Conservation (phyloP, 2,113 vertebrate genomes). For the Odontophorus gujanensis region DNA sequence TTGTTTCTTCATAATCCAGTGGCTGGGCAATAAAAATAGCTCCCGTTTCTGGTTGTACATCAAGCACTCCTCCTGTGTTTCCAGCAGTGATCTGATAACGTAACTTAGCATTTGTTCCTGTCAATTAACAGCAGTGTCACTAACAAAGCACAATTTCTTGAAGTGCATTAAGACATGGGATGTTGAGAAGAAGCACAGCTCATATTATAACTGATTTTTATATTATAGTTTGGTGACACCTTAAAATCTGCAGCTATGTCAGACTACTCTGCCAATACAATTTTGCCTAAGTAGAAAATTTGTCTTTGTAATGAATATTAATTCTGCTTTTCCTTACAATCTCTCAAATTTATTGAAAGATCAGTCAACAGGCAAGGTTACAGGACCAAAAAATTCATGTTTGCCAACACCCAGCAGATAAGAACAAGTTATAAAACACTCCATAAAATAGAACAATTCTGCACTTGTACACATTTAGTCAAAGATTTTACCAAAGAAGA, state of each 20-base stretch:
- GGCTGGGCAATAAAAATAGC: slow-evolving; percentile 86
- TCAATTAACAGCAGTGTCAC: slow-evolving; percentile 26
- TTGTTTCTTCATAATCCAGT: slow-evolving; percentile 87
- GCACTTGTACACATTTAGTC: neutral
- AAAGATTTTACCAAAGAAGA: neutral
- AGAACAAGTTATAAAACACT: neutral
- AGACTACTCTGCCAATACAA: neutral
- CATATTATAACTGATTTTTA: neutral
- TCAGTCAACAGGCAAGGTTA: neutral
- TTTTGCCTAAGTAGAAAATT: neutral
- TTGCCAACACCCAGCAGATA: neutral
- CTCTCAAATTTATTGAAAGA: neutral
- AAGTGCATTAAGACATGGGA: neutral
- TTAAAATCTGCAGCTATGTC: neutral
- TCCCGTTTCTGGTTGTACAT: slow-evolving; percentile 87
- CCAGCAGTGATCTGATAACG: slow-evolving; percentile 90
- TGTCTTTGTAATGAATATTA: neutral
- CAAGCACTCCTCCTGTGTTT: slow-evolving; percentile 85
- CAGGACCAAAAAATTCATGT: neutral
- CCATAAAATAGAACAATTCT: neutral
- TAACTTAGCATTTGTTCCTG: slow-evolving; percentile 88
- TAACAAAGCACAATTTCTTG: neutral
- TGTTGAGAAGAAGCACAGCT: neutral
- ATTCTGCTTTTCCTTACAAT: neutral
- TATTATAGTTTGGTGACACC: neutral